Evolutionary conservation across 2,797 vertebrate genomes (phyloP).

Genomic region (Sebastiscus albofasciatus): DNA sequence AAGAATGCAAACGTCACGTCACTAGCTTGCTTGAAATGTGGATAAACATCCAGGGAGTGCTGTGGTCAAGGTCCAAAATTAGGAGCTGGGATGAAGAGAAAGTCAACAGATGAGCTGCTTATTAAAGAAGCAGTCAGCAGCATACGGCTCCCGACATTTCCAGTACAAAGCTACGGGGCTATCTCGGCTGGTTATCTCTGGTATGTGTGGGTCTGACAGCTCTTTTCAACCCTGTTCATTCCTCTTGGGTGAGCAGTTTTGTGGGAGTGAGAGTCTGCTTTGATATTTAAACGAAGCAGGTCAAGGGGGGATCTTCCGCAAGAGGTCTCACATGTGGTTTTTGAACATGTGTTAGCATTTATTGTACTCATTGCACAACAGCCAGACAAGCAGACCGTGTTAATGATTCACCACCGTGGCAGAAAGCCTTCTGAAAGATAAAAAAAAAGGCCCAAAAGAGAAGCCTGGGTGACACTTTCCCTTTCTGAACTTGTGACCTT

Average conservation of each 20-base stretch:
- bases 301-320: constrained; percentile 22
- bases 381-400: constrained; percentile 2
- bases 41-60: constrained; percentile 10
- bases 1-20: constrained; percentile 3
- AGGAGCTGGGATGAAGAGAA: constrained; percentile 31
- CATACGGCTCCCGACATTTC: constrained; percentile 47
- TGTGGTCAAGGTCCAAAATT: constrained; percentile 41
- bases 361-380: constrained; percentile 37
- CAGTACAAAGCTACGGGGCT: constrained; percentile 54
- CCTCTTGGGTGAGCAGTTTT: constrained; percentile 48
- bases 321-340: constrained; percentile 49
- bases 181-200: constrained; percentile 78
- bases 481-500: constrained; percentile 51
- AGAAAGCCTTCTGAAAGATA: neutral
- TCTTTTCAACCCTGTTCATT: constrained; percentile 64
- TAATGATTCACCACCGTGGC: constrained; percentile 23
- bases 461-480: constrained; percentile 22
- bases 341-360: constrained; percentile 51
- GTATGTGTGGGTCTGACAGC: constrained; percentile 76
- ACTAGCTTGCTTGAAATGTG: constrained; percentile 15
- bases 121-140: constrained; percentile 31
- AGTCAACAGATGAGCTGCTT: constrained; percentile 32
- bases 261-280: constrained; percentile 52
- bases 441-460: neutral
- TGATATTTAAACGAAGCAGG: constrained; percentile 35